Evolutionary conservation across 2,888 invertebrate genomes (phyloP).

Genomic region (Drosophila bunnanda): DNA sequence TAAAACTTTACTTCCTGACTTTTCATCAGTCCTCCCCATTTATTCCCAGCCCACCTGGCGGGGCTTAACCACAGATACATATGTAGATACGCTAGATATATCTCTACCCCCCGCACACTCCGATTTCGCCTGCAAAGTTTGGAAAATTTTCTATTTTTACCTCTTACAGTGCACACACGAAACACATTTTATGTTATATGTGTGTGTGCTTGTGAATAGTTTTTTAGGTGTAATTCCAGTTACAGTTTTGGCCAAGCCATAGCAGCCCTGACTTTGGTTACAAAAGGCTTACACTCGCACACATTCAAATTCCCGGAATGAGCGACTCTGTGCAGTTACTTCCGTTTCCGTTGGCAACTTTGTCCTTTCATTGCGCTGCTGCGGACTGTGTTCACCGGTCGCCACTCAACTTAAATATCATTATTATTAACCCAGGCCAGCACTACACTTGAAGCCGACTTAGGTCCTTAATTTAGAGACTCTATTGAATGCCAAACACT

Average conservation of each 20-base stretch:
- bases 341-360: constrained; percentile 80
- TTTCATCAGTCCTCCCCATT: constrained; percentile 66
- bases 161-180: too few relatives aligned
- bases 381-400: constrained; percentile 27
- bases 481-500: background rate
- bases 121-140: constrained; percentile 35
- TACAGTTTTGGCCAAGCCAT: constrained; percentile 58
- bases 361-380: constrained; percentile 58
- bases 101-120: constrained; percentile 1
- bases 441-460: constrained; percentile 23
- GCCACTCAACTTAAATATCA: constrained; percentile 68
- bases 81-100: constrained; percentile 13
- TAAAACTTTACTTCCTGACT: constrained; percentile 80
- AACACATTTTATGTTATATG: constrained; percentile 5
- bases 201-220: constrained; percentile 56
- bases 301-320: constrained; percentile 41
- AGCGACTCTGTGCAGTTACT: constrained; percentile 61
- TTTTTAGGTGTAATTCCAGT: constrained; percentile 76
- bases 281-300: constrained; percentile 50
- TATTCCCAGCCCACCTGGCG: constrained; percentile 22
- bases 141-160: constrained; percentile 44
- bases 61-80: constrained; percentile 42
- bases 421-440: constrained; percentile 74
- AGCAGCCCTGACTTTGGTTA: constrained; percentile 50
- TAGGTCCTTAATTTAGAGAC: background rate